Evolutionary conservation across 2,113 vertebrate genomes (phyloP).

Genomic region (Vulpes ferrilata): DNA sequence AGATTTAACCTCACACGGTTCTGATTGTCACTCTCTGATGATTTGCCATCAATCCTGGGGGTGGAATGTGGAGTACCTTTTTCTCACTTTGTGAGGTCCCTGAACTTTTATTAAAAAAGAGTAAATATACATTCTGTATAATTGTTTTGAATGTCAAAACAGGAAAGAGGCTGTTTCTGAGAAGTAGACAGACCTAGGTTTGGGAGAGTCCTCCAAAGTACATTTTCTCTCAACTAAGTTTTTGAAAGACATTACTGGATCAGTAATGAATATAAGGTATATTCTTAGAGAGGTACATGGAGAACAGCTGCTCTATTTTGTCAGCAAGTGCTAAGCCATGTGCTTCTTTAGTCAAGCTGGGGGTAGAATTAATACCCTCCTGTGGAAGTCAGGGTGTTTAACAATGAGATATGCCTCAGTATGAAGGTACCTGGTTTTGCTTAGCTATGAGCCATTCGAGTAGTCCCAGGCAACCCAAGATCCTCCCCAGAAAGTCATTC

Average conservation of each 20-base stretch:
- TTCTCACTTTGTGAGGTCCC: not conserved
- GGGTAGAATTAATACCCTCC: conserved; percentile 25
- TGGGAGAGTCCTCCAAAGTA: not conserved
- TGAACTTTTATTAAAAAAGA: not conserved
- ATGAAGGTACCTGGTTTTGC: conserved; percentile 49
- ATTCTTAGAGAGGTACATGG: not conserved
- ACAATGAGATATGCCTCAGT: conserved; percentile 48
- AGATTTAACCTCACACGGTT: not conserved
- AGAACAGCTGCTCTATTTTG: conserved; percentile 4
- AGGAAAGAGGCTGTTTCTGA: not conserved
- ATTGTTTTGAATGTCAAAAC: not conserved
- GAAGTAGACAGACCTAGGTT: not conserved
- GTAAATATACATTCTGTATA: not conserved
- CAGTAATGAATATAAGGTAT: conserved; percentile 21
- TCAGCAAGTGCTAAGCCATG: conserved; percentile 43
- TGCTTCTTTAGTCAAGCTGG: not conserved
- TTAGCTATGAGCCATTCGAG: not conserved
- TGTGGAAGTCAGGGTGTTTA: conserved; percentile 35
- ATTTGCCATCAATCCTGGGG: not conserved
- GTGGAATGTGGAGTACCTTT: not conserved
- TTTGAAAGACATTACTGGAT: conserved; percentile 32
- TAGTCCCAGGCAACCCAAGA: not conserved
- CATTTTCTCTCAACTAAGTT: not conserved
- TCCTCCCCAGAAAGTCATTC: conserved; percentile 66
- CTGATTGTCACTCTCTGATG: not conserved